These are phyloP conservation scores for Uropsilus gracilis DNA, from an alignment of 2,113 vertebrate species.

Conservation along the genomic window DNA sequence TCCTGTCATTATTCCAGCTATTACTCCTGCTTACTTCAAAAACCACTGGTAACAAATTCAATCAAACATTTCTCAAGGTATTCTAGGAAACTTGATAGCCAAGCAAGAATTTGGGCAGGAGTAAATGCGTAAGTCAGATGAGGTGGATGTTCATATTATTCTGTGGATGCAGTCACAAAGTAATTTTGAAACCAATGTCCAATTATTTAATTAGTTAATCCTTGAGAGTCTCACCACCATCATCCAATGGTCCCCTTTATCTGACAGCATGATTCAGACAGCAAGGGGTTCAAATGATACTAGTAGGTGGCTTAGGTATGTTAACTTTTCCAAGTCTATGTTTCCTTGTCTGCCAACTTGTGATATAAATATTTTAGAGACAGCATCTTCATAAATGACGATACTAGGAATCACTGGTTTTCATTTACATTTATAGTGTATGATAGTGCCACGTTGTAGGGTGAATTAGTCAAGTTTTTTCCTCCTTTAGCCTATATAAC, in stretches of 20 bases:
- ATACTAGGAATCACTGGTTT: conserved; percentile 14
- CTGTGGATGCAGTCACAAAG: background rate
- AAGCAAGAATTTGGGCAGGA: conserved; percentile 2
- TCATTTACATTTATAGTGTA: conserved; percentile 22
- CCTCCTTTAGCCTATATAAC: no score
- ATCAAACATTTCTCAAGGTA: background rate
- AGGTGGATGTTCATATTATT: background rate
- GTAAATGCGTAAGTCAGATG: background rate
- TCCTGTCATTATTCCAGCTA: no score
- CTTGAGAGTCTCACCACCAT: conserved; percentile 5
- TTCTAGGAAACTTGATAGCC: background rate
- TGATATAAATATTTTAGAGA: conserved; percentile 34
- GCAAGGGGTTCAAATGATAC: background rate
- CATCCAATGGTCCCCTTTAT: background rate
- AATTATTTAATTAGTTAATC: conserved; percentile 28
- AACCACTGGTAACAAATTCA: conserved; percentile 8
- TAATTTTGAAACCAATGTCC: conserved; percentile 27
- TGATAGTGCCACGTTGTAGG: background rate
- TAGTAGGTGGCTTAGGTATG: background rate
- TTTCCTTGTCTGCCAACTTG: conserved; percentile 21
- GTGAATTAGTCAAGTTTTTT: no score
- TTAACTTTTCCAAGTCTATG: background rate
- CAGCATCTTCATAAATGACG: background rate
- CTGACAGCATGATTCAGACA: conserved; percentile 20
- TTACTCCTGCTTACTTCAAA: background rate